A percentile compares a stretch with the other conserved stretches of the same genome.
Evolutionary conservation across 2,888 invertebrate species (phyloP).

Genomic region (Frankliniella intonsa): DNA sequence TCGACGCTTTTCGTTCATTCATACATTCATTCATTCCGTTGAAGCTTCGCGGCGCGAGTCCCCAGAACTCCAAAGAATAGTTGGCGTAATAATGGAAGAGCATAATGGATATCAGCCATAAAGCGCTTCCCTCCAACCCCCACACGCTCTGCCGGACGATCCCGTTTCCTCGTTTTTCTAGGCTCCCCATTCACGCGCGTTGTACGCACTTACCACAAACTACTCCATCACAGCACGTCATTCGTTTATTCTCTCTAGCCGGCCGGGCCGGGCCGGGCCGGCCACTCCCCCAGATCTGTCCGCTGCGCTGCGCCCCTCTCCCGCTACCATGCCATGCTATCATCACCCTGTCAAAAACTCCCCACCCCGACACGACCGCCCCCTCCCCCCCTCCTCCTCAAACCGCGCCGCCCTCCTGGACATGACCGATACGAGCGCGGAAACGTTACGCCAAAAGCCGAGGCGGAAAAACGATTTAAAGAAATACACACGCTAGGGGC

Average conservation of each 20-base stretch:
- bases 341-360: no score
- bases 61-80: background rate
- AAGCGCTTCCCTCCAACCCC: background rate
- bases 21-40: background rate
- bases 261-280: no score
- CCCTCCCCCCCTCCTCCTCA: no score
- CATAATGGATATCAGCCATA: slow-evolving; percentile 6
- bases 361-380: no score
- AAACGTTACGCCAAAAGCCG: no score
- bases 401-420: no score
- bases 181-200: background rate
- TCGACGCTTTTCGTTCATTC: background rate
- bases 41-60: background rate
- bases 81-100: background rate
- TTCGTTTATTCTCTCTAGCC: background rate
- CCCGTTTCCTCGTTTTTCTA: background rate
- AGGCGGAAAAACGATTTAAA: no score
- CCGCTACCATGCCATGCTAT: no score
- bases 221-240: slow-evolving; percentile 10
- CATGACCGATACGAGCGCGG: no score
- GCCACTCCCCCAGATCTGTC: background rate
- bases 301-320: background rate
- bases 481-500: no score
- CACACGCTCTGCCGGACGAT: background rate
- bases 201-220: background rate